phyloP scores from a whole-genome alignment of 1,140 invertebrate genomes.

The Sinonovacula constricta region DNA sequence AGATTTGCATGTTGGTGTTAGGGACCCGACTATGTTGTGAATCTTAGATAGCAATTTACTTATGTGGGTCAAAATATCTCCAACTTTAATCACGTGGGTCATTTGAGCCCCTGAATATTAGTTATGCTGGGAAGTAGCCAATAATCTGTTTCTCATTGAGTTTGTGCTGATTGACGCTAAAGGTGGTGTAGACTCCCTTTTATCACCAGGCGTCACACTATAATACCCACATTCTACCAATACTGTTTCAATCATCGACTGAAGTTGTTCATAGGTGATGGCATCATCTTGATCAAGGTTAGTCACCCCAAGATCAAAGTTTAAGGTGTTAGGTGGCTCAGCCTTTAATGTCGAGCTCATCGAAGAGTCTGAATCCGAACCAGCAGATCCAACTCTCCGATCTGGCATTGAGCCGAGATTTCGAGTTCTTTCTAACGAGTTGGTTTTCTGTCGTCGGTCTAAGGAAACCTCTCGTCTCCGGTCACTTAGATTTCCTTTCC shows the following conservation, averaged over 20 bases:
- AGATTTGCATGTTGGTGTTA: not conserved
- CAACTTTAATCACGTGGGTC: not conserved
- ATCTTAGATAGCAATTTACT: not conserved
- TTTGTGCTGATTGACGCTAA: conserved; percentile 47
- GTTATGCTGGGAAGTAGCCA: conserved; percentile 22
- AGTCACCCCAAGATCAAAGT: conserved; percentile 56
- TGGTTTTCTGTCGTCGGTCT: conserved; percentile 1
- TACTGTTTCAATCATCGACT: conserved; percentile 74
- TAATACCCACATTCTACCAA: conserved; percentile 77
- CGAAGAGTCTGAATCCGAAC: conserved; percentile 27
- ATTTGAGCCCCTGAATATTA: not conserved
- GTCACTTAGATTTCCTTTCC: not conserved
- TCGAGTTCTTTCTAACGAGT: not conserved
- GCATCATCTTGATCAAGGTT: conserved; percentile 70
- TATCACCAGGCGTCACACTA: conserved; percentile 58
- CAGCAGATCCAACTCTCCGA: conserved; percentile 15
- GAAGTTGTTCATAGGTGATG: conserved; percentile 77
- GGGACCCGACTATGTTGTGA: not conserved
- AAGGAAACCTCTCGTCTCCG: conserved; percentile 10
- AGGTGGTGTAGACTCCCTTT: conserved; percentile 53
- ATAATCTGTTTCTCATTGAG: conserved; percentile 25
- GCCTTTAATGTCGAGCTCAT: conserved; percentile 34
- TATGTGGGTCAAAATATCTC: not conserved
- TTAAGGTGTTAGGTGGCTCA: conserved; percentile 9
- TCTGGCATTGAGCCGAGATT: not conserved